Percentiles rank a stretch among this genome's conserved stretches.
Conservation (phyloP, 2,888 invertebrate genomes). For the Acleris emargana region DNA sequence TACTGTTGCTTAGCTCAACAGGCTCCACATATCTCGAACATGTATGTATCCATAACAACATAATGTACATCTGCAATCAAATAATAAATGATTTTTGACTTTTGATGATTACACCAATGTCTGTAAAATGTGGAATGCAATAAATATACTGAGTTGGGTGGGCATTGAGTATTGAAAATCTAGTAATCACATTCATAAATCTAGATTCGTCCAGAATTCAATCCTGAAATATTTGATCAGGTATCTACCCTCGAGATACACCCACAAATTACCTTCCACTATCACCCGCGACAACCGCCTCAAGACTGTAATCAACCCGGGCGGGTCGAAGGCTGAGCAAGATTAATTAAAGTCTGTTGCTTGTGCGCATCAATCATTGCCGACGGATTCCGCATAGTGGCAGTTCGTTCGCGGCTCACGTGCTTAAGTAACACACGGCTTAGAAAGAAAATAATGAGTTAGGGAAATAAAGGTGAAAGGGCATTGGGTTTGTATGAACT, state of each 20-base stretch:
- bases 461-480: too few species aligned
- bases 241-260: not conserved
- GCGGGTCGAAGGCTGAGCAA: slow-evolving; percentile 64
- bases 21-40: too few species aligned
- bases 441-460: not conserved
- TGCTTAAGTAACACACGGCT: not conserved
- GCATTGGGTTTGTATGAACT: too few species aligned
- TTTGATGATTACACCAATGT: too few species aligned
- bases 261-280: slow-evolving; percentile 34
- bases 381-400: slow-evolving; percentile 57
- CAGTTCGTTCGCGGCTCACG: slow-evolving; percentile 52
- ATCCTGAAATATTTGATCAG: not conserved
- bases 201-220: not conserved
- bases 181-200: not conserved
- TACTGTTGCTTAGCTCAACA: too few species aligned
- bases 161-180: too few species aligned
- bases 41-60: too few species aligned
- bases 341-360: slow-evolving; percentile 72
- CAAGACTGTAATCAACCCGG: slow-evolving; percentile 61
- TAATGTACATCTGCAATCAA: too few species aligned
- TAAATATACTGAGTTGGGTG: too few species aligned
- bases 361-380: slow-evolving; percentile 74
- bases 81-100: too few species aligned
- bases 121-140: too few species aligned
- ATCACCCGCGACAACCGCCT: slow-evolving; percentile 38